Percentiles rank a stretch among this genome's conserved stretches.
Conservation (phyloP, 2,113 vertebrate genomes). For the Hyla sarda region DNA sequence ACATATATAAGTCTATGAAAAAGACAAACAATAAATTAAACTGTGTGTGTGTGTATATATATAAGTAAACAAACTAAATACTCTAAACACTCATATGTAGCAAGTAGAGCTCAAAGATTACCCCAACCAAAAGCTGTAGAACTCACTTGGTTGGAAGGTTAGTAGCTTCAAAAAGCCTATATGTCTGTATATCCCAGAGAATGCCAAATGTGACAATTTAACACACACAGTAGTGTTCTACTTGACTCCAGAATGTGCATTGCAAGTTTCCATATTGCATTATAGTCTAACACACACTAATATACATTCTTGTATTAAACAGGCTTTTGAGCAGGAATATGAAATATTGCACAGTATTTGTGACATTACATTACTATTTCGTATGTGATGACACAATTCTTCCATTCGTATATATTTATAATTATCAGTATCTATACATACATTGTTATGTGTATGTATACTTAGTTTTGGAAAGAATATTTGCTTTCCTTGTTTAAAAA, state of each 20-base stretch:
- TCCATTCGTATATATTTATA: slow-evolving; percentile 19
- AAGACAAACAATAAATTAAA: slow-evolving; percentile 10
- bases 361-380: neutral
- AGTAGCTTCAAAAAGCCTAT: neutral
- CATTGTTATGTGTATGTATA: slow-evolving; percentile 24
- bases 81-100: slow-evolving; percentile 14
- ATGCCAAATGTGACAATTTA: neutral
- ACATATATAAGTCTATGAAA: no score
- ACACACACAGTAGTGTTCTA: neutral
- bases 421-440: slow-evolving; percentile 20
- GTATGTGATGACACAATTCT: neutral
- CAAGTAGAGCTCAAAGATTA: neutral
- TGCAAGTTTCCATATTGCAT: slow-evolving; percentile 1
- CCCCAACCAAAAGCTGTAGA: neutral
- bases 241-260: slow-evolving; percentile 2
- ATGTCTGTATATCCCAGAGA: neutral
- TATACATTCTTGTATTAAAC: neutral
- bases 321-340: slow-evolving; percentile 3
- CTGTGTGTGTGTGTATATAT: slow-evolving; percentile 27
- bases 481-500: slow-evolving; percentile 27
- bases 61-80: slow-evolving; percentile 4
- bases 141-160: slow-evolving; percentile 4
- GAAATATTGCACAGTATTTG: neutral
- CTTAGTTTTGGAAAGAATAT: slow-evolving; percentile 12
- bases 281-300: slow-evolving; percentile 1